Percentiles rank a stretch among this genome's conserved stretches.
Evolutionary conservation across 2,113 vertebrate species (phyloP).

Genomic region (Myotis yumanensis): DNA sequence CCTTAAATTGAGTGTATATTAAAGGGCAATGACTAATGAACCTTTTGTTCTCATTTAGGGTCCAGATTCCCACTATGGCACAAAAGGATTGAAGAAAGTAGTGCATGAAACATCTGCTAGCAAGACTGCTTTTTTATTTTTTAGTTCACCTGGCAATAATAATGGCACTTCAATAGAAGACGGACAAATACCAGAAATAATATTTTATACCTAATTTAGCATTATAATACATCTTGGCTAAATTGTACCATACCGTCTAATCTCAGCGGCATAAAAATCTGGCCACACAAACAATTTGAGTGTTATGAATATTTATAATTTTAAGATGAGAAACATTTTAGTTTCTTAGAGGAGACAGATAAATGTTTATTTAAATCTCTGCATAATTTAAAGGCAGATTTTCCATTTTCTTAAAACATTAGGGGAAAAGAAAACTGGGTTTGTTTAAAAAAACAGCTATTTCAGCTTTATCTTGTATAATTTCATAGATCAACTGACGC

Average conservation of each 20-base stretch:
- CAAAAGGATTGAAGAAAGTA: conserved; percentile 95
- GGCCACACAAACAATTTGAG: conserved; percentile 65
- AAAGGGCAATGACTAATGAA: background rate
- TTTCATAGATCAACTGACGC: conserved; percentile 40
- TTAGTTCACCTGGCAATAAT: conserved; percentile 95
- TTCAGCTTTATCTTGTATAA: conserved; percentile 65
- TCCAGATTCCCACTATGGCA: conserved; percentile 96
- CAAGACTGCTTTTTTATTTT: conserved; percentile 95
- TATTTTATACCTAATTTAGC: conserved; percentile 91
- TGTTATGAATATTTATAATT: conserved; percentile 71
- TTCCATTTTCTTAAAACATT: conserved; percentile 65
- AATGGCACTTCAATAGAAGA: conserved; percentile 97
- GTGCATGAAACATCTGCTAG: conserved; percentile 90
- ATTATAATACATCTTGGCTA: background rate
- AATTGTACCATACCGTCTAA: conserved; percentile 28
- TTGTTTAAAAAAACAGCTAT: background rate
- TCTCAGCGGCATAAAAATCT: conserved; percentile 60
- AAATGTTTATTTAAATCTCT: conserved; percentile 58
- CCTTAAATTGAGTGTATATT: background rate
- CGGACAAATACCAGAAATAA: conserved; percentile 97
- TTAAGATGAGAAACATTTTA: conserved; percentile 64
- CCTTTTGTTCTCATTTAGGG: conserved; percentile 84
- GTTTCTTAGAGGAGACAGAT: conserved; percentile 73
- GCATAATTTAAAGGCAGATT: conserved; percentile 64
- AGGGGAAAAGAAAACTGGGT: conserved; percentile 21